Evolutionary conservation across 2,888 invertebrate species (phyloP).

Genomic region (Heterodera filipjevi): DNA sequence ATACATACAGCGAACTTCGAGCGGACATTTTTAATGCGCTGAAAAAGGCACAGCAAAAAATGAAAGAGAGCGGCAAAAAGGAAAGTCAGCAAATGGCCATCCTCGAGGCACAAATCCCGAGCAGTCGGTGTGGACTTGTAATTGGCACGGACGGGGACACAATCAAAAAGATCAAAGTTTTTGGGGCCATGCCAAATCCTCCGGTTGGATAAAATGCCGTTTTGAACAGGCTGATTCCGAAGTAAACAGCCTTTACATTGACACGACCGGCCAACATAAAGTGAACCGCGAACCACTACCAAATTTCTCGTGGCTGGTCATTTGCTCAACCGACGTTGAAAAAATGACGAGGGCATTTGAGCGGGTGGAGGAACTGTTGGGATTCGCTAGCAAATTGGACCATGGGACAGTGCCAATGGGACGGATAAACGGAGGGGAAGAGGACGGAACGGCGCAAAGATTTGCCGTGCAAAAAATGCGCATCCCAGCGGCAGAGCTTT

Average conservation of each 20-base stretch:
- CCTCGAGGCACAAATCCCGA: neutral
- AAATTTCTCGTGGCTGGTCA: neutral
- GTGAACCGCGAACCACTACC: neutral
- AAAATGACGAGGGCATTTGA: neutral
- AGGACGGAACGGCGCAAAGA: neutral
- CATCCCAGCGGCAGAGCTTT: neutral
- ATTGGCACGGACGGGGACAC: slow-evolving; percentile 18
- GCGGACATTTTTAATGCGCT: neutral
- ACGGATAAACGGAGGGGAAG: neutral
- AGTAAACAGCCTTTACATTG: neutral
- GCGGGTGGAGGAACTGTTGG: neutral
- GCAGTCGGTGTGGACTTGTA: slow-evolving; percentile 10
- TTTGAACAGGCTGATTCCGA: neutral
- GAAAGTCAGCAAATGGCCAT: neutral
- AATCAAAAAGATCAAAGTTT: slow-evolving; percentile 19
- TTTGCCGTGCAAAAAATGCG: neutral
- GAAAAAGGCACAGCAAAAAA: neutral
- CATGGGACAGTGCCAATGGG: neutral
- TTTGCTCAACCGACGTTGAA: neutral
- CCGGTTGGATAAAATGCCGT: neutral
- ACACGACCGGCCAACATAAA: neutral
- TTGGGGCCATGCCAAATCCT: neutral
- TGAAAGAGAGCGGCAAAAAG: neutral
- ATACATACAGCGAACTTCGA: neutral
- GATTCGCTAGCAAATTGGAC: neutral